Percentiles rank a stretch among this genome's conserved stretches.
Conservation (phyloP, 2,888 invertebrate species). For the Unio delphinus region DNA sequence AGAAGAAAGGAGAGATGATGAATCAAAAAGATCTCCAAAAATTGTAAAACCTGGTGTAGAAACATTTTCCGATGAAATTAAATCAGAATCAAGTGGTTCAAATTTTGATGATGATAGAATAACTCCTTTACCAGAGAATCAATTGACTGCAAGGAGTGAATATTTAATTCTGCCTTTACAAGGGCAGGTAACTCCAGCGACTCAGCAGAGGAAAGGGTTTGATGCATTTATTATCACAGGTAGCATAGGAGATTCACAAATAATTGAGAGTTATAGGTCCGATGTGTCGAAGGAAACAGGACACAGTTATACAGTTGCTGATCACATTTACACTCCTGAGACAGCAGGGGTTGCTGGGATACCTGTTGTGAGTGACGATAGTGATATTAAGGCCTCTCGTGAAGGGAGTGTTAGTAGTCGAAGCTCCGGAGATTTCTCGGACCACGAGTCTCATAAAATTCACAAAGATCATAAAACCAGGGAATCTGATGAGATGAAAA, state of each 20-base stretch:
- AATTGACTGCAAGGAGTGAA: conserved; percentile 18
- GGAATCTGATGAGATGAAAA: conserved; percentile 36
- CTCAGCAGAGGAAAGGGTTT: conserved; percentile 9
- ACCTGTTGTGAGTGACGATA: conserved; percentile 56
- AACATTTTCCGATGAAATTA: too few relatives aligned
- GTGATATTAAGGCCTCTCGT: conserved; percentile 33
- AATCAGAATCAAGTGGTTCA: conserved; percentile 13
- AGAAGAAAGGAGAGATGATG: conserved; percentile 78
- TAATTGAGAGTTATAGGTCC: conserved; percentile 15
- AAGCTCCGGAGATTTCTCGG: conserved; percentile 65
- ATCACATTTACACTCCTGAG: conserved; percentile 51
- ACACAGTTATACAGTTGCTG: conserved; percentile 58
- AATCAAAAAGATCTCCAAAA: conserved; percentile 20
- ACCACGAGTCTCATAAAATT: conserved; percentile 67
- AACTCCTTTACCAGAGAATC: conserved; percentile 42
- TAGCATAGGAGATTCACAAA: conserved; percentile 24
- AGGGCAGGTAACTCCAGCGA: neutral
- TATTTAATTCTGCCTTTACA: conserved; percentile 1
- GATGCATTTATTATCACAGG: conserved; percentile 33
- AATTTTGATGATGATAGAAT: conserved; percentile 32
- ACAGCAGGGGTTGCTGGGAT: conserved; percentile 64
- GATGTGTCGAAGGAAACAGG: conserved; percentile 27
- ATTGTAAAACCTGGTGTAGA: too few relatives aligned
- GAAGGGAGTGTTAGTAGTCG: conserved; percentile 60
- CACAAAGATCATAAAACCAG: conserved; percentile 62